These are phyloP conservation scores for Megathymus violae DNA, from an alignment of 1,140 invertebrate genomes.

Conservation along the genomic window DNA sequence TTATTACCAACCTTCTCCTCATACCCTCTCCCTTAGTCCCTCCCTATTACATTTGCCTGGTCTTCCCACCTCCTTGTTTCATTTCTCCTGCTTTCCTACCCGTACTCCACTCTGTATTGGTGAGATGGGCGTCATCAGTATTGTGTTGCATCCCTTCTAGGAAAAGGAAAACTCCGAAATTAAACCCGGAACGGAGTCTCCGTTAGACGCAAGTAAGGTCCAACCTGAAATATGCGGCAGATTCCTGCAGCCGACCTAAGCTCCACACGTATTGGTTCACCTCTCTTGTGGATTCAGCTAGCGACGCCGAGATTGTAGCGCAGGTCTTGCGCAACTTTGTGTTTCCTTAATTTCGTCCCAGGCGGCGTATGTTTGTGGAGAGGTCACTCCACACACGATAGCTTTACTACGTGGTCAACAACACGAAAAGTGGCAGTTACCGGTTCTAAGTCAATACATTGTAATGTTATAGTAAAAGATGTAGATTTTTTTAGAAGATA, in stretches of 20 bases:
- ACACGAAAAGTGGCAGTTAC: too few relatives aligned
- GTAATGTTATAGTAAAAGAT: too few relatives aligned
- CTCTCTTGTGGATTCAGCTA: conserved; percentile 14
- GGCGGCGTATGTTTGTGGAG: conserved; percentile 21
- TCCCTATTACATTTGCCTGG: too few relatives aligned
- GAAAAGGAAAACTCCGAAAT: conserved; percentile 3
- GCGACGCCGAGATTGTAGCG: conserved; percentile 19
- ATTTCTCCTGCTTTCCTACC: too few relatives aligned
- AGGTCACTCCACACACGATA: conserved; percentile 18
- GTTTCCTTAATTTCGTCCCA: conserved; percentile 12
- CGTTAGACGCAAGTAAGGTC: conserved; percentile 10
- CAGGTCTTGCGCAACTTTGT: conserved; percentile 9
- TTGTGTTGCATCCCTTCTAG: conserved; percentile 3
- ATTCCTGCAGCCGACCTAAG: conserved; percentile 17
- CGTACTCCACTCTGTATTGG: too few relatives aligned
- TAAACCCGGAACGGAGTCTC: conserved; percentile 19
- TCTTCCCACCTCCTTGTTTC: too few relatives aligned
- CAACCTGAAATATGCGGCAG: conserved; percentile 10
- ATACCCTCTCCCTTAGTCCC: too few relatives aligned
- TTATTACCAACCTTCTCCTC: too few relatives aligned
- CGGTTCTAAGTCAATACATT: too few relatives aligned
- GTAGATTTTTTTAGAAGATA: too few relatives aligned
- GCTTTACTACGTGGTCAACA: too few relatives aligned
- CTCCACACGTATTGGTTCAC: conserved; percentile 20
- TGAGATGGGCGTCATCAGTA: background rate